Conservation (phyloP, 2,888 invertebrate genomes). For the Miltochrista miniata region DNA sequence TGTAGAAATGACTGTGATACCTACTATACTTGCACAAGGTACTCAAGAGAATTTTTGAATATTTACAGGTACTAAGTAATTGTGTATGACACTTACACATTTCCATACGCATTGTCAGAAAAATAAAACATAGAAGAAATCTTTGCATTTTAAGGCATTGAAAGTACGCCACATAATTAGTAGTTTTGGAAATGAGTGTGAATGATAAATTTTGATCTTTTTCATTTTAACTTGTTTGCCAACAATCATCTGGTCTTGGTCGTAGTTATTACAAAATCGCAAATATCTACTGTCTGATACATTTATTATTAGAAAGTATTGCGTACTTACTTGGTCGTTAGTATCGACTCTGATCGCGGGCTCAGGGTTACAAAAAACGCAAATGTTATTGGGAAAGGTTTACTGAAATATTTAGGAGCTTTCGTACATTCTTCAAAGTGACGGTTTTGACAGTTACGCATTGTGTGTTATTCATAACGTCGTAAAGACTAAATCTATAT, state of each 20-base stretch:
- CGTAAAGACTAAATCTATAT: too few species aligned
- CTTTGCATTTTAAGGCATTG: too few species aligned
- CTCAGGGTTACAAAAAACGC: slow-evolving; percentile 52
- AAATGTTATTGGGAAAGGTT: slow-evolving; percentile 50
- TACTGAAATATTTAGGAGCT: slow-evolving; percentile 43
- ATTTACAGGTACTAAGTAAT: too few species aligned
- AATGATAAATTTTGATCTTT: not conserved
- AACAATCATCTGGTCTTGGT: slow-evolving; percentile 7
- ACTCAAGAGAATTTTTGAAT: too few species aligned
- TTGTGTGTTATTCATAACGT: slow-evolving; percentile 29
- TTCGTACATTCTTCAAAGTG: slow-evolving; percentile 43
- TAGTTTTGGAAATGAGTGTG: too few species aligned
- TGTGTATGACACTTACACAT: too few species aligned
- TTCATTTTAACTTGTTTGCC: slow-evolving; percentile 14
- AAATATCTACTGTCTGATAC: slow-evolving; percentile 18
- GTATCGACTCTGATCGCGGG: slow-evolving; percentile 24
- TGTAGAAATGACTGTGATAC: too few species aligned
- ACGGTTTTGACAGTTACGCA: slow-evolving; percentile 37
- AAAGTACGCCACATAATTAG: too few species aligned
- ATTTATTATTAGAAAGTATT: slow-evolving; percentile 37
- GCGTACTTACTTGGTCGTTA: slow-evolving; percentile 22
- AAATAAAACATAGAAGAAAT: too few species aligned
- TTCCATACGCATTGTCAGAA: too few species aligned
- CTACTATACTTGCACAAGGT: too few species aligned
- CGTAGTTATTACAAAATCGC: slow-evolving; percentile 10